These are phyloP conservation scores for Macroteleia sp. DNA, from an alignment of 2,888 invertebrate genomes.

Conservation along the genomic window DNA sequence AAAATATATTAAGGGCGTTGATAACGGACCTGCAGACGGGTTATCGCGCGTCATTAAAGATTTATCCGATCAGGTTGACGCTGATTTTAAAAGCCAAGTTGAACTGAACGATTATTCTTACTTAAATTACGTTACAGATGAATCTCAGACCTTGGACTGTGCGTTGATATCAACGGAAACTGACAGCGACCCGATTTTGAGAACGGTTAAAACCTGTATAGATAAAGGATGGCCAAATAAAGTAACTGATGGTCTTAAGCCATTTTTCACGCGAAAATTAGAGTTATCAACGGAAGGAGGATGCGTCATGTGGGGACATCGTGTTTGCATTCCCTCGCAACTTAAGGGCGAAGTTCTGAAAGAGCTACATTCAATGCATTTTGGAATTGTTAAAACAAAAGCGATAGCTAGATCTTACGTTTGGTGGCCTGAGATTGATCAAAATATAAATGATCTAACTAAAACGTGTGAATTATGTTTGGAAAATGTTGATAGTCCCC, in stretches of 20 bases:
- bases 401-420: constrained; percentile 58
- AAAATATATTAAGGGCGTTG: neutral
- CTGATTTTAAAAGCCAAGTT: neutral
- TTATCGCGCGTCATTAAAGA: neutral
- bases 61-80: neutral
- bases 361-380: constrained; percentile 58
- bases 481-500: constrained; percentile 54
- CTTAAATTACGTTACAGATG: constrained; percentile 20
- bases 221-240: constrained; percentile 18
- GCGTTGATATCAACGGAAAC: neutral
- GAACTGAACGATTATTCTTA: constrained; percentile 22
- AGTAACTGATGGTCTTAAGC: neutral
- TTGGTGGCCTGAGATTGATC: constrained; percentile 66
- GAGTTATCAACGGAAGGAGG: constrained; percentile 29
- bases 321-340: constrained; percentile 28
- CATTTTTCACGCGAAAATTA: neutral
- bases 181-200: neutral
- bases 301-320: too few relatives aligned
- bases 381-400: constrained; percentile 60
- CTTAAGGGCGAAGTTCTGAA: constrained; percentile 33
- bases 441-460: constrained; percentile 55
- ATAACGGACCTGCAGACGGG: neutral
- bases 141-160: constrained; percentile 5
- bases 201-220: neutral
- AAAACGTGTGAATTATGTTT: constrained; percentile 61